Evolutionary conservation across 2,797 vertebrate species (phyloP), one percentile per base, ranked within the genome.

Genomic region (Phataginus tricuspis): DNA sequence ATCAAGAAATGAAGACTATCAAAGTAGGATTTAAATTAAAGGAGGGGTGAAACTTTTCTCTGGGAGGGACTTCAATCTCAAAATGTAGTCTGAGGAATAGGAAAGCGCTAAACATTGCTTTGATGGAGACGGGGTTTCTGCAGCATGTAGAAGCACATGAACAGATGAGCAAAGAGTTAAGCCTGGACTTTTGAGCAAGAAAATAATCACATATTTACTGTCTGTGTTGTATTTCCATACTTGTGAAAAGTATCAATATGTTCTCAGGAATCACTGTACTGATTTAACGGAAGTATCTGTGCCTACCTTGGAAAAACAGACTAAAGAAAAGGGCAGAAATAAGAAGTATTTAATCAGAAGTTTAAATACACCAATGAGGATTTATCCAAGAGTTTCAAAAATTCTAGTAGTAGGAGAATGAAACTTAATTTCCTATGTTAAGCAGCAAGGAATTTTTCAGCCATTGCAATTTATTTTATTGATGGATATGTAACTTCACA

Each of bases 61-160:
- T 42, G 23, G 7, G 15, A 68, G 23, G 7, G 15, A 68, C 10
- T n/a, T 89, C 25, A 72, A 55, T 64, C 31, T 79, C 42, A 53
- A 79, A 39, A n/a, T 69, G 7, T 11, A 29, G 13, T 78, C 11
- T 53, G 45, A 79, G 45, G n/a, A n/a, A 55, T 7, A 16, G 12
- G 1, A 3, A 69, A 5, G 0, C 0, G 0, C 14, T 31, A 37
- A 55, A 42, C 0, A 11, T 7, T 55, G 23, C 49, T 80, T 78
- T 72, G 49, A n/a, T 42, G 45, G 1, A 1, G 3, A 42, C 4
- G 18, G 10, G 4, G 14, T 37, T n/a, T 29, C 21, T 69, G 27
- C 13, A 55, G 51, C 1, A 9, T n/a, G 5, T 55, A 9, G 27
- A 51, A 69, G 7, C 2, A 57, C 2, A 12, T 31, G 57, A 86